Evolutionary conservation across 2,797 vertebrate species (phyloP), one percentile per base, ranked within the genome.

Genomic region (Megalops cyprinoides): DNA sequence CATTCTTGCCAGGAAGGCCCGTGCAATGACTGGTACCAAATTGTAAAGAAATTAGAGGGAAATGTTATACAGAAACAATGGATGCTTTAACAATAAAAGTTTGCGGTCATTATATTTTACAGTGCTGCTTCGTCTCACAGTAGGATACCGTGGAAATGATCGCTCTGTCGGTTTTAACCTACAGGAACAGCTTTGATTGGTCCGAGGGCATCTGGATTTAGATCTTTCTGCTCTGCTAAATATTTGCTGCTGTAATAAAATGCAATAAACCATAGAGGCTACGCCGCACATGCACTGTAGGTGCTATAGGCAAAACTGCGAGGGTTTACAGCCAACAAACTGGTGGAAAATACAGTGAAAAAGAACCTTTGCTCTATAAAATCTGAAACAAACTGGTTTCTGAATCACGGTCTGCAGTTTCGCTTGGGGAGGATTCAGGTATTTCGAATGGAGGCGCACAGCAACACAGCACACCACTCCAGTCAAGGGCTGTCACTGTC

Each of bases 31-130:
- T 56, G 55, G 18, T 56, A 23, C 55, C n/a, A 55, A 56, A 56
- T 23, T 56, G 5, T 5, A 6, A 56, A n/a, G 55, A n/a, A 25
- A n/a, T n/a, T n/a, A n/a, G n/a, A 58, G 23, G 55, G 55, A 8
- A 62, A 62, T 31, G 34, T 62, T 8, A 14, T 10, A 31, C 1
- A 62, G 28, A 12, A 62, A 62, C 58, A 62, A 62, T 62, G 58
- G 28, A 34, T 31, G 25, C 4, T 14, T 34, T 14, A 15, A 10
- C 58, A 80, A n/a, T n/a, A n/a, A n/a, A 81, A 78, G 20, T 51
- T 80, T 80, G 62, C 34, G 37, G 69, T 79, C 81, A 82, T 86
- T 84, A 82, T 82, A 85, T 86, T 86, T 88, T 84, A 86, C 34
- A n/a, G 77, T 39, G 75, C 25, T 73, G 69, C 83, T 86, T 83